phyloP scores from a whole-genome alignment of 2,888 invertebrate species.

The Phasia obesa region DNA sequence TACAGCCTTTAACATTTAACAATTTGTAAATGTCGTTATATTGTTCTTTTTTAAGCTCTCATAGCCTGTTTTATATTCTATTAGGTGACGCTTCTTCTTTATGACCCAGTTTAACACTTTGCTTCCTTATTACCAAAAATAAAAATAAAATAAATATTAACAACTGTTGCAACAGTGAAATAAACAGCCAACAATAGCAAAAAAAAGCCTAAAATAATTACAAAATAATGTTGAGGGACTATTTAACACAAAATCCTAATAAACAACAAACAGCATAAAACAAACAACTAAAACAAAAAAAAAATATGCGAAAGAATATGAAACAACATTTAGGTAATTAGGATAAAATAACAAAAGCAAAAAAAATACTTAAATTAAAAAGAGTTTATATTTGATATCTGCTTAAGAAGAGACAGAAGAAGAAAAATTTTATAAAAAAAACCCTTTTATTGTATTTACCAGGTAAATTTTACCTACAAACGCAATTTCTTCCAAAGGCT shows the following conservation, averaged over 20 bases:
- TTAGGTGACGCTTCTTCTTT: constrained; percentile 42
- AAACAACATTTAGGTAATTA: constrained; percentile 64
- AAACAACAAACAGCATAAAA: constrained; percentile 42
- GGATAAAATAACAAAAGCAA: constrained; percentile 40
- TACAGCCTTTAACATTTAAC: constrained; percentile 8
- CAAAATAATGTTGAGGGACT: constrained; percentile 66
- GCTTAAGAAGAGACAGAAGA: neutral
- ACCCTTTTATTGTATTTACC: no score
- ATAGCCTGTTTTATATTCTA: constrained; percentile 24
- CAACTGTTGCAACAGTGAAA: constrained; percentile 18
- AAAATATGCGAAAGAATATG: constrained; percentile 7
- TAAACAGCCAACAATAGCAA: constrained; percentile 19
- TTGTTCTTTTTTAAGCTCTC: constrained; percentile 30
- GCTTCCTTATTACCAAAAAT: neutral
- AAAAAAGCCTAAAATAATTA: constrained; percentile 60
- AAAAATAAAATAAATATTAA: neutral
- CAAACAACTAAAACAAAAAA: constrained; percentile 19
- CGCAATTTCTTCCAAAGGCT: no score
- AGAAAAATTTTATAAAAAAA: neutral
- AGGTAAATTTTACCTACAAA: no score
- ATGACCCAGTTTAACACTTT: constrained; percentile 44
- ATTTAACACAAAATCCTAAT: constrained; percentile 63
- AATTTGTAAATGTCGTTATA: constrained; percentile 44
- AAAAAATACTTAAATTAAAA: neutral
- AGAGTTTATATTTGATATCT: constrained; percentile 14